Conservation (phyloP, 2,797 vertebrate genomes). For the Xyrichtys novacula region DNA sequence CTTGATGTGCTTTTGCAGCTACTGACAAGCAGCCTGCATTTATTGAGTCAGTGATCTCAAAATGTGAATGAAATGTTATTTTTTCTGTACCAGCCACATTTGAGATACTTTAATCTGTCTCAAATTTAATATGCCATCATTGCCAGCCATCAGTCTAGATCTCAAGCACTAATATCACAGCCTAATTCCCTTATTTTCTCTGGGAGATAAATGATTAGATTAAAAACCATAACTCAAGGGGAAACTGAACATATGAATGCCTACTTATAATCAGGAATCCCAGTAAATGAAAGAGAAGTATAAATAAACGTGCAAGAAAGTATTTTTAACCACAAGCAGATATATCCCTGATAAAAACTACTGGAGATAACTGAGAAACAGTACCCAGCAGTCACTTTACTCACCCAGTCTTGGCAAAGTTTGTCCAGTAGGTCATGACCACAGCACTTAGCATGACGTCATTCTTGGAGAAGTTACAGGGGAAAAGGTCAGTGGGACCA, state of each 20-base stretch:
- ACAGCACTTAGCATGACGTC: slow-evolving; percentile 98
- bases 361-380: neutral
- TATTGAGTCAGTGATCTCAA: neutral
- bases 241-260: too few relatives aligned
- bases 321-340: neutral
- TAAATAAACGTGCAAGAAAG: too few relatives aligned
- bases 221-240: too few relatives aligned
- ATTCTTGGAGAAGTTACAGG: slow-evolving; percentile 99
- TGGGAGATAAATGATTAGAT: too few relatives aligned
- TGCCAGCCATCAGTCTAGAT: neutral
- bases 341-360: neutral
- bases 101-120: too few relatives aligned
- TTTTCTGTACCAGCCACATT: too few relatives aligned
- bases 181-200: neutral
- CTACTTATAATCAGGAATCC: too few relatives aligned
- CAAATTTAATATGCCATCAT: too few relatives aligned
- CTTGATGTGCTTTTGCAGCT: slow-evolving; percentile 3
- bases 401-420: slow-evolving; percentile 99
- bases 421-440: slow-evolving; percentile 99
- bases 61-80: too few relatives aligned
- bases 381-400: slow-evolving; percentile 51
- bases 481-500: slow-evolving; percentile 97
- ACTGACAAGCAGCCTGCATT: neutral
- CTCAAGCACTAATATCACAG: neutral
- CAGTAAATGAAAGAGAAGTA: too few relatives aligned